These are phyloP conservation scores for Paradoxurus hermaphroditus DNA, from an alignment of 2,113 vertebrate species.

Conservation along the genomic window DNA sequence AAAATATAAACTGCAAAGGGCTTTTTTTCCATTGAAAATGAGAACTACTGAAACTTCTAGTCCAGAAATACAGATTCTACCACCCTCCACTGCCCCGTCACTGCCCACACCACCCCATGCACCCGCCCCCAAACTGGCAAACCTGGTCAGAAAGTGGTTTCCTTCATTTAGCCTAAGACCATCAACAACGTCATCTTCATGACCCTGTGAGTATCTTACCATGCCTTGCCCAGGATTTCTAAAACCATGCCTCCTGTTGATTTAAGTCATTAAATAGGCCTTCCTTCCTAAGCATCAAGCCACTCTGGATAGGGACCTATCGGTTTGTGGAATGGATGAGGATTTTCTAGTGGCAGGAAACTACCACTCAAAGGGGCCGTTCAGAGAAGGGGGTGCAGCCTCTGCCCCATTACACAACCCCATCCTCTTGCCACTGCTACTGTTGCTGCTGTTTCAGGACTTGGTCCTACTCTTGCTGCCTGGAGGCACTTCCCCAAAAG, in stretches of 20 bases:
- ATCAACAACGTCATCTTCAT: background rate
- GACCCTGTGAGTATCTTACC: background rate
- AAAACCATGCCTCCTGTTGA: accelerated
- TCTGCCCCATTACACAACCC: background rate
- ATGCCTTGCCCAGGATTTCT: background rate
- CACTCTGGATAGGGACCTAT: background rate
- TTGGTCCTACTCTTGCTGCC: background rate
- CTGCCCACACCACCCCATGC: background rate
- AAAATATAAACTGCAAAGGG: conserved; percentile 33
- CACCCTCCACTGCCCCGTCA: background rate
- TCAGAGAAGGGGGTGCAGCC: background rate
- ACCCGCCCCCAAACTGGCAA: background rate
- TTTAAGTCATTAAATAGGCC: background rate
- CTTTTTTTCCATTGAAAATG: conserved; percentile 26
- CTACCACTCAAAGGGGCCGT: background rate
- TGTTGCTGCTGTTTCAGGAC: background rate
- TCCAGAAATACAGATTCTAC: background rate
- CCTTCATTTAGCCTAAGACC: background rate
- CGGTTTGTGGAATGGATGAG: background rate
- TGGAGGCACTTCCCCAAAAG: background rate
- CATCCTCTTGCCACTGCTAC: background rate
- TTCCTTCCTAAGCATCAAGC: background rate
- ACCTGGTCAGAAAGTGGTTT: background rate
- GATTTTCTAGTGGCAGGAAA: background rate
- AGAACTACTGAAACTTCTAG: background rate